These are phyloP conservation scores for Pseudochirops cupreus DNA, from an alignment of 2,797 vertebrate species.

Conservation along the genomic window DNA sequence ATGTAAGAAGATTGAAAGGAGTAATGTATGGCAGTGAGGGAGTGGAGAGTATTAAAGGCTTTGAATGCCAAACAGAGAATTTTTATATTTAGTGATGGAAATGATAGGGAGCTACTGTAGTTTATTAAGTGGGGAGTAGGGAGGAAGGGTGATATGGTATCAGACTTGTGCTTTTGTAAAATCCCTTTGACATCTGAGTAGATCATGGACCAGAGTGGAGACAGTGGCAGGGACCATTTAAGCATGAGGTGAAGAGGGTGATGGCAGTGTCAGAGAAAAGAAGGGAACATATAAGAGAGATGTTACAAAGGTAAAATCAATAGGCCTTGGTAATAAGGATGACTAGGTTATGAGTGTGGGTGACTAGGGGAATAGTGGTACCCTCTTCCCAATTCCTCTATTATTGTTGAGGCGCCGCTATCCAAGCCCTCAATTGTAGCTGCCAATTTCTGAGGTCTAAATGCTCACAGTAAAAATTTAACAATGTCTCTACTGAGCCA, in stretches of 20 bases:
- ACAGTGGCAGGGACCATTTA: neutral
- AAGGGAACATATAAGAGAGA: neutral
- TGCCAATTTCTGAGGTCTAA: no score
- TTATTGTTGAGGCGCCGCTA: neutral
- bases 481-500: no score
- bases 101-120: neutral
- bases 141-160: no score
- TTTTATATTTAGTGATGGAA: no score
- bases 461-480: no score
- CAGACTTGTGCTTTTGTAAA: no score
- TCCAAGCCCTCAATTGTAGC: no score
- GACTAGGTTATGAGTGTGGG: neutral
- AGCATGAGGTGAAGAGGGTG: neutral
- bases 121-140: neutral
- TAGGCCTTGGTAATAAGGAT: neutral
- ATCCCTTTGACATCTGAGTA: neutral
- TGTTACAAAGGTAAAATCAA: neutral
- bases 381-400: neutral
- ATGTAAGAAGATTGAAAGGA: no score
- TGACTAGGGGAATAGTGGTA: neutral
- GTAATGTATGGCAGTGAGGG: no score
- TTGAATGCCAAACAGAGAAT: no score
- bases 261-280: neutral
- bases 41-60: no score
- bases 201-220: neutral